phyloP scores from a whole-genome alignment of 2,888 invertebrate genomes.

The Peribatodes rhomboidaria region DNA sequence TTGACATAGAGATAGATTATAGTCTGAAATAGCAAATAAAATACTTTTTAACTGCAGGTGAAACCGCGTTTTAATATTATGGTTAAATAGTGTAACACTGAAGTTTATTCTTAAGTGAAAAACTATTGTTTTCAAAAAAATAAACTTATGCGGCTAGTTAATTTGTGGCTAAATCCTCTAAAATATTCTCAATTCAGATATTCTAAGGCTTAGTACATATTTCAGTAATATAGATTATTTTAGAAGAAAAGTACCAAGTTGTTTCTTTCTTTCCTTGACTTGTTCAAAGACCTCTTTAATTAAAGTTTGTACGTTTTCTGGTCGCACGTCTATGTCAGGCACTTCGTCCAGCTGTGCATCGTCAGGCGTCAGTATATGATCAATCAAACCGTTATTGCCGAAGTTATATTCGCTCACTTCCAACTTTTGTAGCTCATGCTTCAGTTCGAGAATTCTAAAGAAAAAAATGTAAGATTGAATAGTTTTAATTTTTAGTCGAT shows the following conservation, averaged over 20 bases:
- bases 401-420: slow-evolving; percentile 63
- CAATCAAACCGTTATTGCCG: slow-evolving; percentile 58
- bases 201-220: not conserved
- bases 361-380: slow-evolving; percentile 57
- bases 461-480: no score
- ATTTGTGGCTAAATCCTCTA: no score
- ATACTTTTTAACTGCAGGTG: no score
- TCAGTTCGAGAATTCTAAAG: slow-evolving; percentile 72
- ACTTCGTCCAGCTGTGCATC: slow-evolving; percentile 61
- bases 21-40: no score
- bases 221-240: not conserved
- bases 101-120: no score
- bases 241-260: slow-evolving; percentile 31
- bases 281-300: slow-evolving; percentile 53
- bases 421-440: slow-evolving; percentile 61
- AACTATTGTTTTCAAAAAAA: no score
- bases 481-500: no score
- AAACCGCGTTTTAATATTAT: no score
- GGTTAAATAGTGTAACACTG: no score
- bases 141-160: no score
- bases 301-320: slow-evolving; percentile 51
- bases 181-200: not conserved
- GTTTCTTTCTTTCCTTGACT: slow-evolving; percentile 52
- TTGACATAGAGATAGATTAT: no score
- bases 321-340: slow-evolving; percentile 51